A percentile compares a stretch with the other conserved stretches of the same genome.
These are phyloP conservation scores for Fundulus diaphanus DNA, from an alignment of 2,797 vertebrate species.

Conservation along the genomic window DNA sequence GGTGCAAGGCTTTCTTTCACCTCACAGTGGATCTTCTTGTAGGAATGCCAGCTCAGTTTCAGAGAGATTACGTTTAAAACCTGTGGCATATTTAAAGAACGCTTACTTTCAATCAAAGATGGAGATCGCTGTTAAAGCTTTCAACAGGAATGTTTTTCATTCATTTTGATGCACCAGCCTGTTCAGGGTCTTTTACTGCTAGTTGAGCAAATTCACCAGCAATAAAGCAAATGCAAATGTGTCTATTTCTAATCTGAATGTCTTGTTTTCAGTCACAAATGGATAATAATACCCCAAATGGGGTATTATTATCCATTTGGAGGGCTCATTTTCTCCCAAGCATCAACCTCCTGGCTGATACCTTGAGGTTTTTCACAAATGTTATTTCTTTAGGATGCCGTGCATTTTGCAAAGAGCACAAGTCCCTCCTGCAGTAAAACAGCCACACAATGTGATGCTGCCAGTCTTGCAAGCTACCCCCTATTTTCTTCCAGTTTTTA, in stretches of 20 bases:
- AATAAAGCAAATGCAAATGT: too few species aligned
- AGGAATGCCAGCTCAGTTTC: conserved; percentile 18
- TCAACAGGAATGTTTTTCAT: neutral
- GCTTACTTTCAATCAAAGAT: neutral
- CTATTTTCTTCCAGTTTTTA: too few species aligned
- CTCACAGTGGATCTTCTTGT: conserved; percentile 3
- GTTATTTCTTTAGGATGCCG: neutral
- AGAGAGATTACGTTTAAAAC: conserved; percentile 4
- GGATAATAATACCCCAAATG: too few species aligned
- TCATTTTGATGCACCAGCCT: neutral
- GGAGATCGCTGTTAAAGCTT: neutral
- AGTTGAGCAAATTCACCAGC: neutral
- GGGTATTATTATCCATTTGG: too few species aligned
- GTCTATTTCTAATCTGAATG: too few species aligned
- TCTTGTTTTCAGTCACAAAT: neutral
- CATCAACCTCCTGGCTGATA: neutral
- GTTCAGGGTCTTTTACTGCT: neutral
- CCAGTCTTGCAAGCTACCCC: too few species aligned
- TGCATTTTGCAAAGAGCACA: neutral
- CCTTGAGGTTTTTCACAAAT: neutral
- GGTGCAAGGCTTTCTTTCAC: conserved; percentile 9
- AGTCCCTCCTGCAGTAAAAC: neutral
- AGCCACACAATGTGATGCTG: too few species aligned
- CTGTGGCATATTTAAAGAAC: neutral
- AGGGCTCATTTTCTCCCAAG: neutral